Percentiles rank a stretch among this genome's conserved stretches.
Evolutionary conservation across 2,113 vertebrate genomes (phyloP).

Genomic region (Odontesthes bonariensis): DNA sequence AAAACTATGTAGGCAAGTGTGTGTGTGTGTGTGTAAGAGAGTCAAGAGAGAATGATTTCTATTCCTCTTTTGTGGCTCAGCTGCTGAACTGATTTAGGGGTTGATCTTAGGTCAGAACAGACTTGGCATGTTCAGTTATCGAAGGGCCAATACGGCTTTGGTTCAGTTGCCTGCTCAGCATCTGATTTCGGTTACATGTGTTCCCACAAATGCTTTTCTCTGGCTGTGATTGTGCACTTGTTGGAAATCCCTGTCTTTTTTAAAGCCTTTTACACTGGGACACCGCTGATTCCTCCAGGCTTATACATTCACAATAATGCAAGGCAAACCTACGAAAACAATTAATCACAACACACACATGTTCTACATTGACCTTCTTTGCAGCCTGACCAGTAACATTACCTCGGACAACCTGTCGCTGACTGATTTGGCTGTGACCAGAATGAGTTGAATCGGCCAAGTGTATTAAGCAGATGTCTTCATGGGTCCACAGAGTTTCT

Average conservation of each 20-base stretch:
- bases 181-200: constrained; percentile 50
- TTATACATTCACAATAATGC: background rate
- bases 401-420: background rate
- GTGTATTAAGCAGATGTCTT: background rate
- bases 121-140: constrained; percentile 36
- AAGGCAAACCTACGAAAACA: background rate
- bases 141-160: constrained; percentile 27
- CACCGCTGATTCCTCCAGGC: background rate
- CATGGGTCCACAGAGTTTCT: background rate
- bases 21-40: background rate
- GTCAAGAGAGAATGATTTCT: background rate
- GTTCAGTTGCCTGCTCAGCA: constrained; percentile 10
- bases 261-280: constrained; percentile 2
- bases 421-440: background rate
- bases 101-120: constrained; percentile 36
- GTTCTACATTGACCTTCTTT: background rate
- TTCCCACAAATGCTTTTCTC: constrained; percentile 38
- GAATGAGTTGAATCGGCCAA: background rate
- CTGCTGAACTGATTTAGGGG: constrained; percentile 18
- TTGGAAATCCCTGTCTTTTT: constrained; percentile 22
- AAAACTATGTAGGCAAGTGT: background rate
- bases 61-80: background rate
- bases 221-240: constrained; percentile 14
- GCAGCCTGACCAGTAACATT: background rate
- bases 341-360: background rate